Evolutionary conservation across 2,113 vertebrate species (phyloP), one percentile per base, ranked within the genome.

Genomic region (Montifringilla adamsi): DNA sequence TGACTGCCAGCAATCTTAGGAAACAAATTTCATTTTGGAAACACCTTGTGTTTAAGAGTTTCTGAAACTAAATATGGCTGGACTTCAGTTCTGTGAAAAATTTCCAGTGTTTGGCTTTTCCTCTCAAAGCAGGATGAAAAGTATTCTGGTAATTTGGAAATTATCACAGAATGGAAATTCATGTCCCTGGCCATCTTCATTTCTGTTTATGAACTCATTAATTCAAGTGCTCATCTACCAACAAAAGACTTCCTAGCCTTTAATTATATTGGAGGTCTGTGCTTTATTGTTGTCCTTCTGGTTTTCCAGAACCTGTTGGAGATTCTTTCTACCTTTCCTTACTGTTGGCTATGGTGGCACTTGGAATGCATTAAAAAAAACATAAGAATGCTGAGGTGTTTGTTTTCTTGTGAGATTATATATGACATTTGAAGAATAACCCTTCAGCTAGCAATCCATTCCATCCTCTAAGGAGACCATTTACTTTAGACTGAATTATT

Each of bases 61-160:
- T 89, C 86, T 97, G 91, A 87, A 94, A 95, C 26, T 52, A 90
- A 91, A 94, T 92, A 87, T 79, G 86, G 73, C 82, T 94, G 66
- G 56, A 81, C 62, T 91, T 94, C 27, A 86, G 68, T 78, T 87
- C 73, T 49, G 77, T 89, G 73, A 95, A 93, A 87, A 94, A 94
- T 94, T 96, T 94, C 73, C 92, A 89, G 49, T 46, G 93, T 75
- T 95, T 64, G 56, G 24, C 58, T 94, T 94, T 95, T 94, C 49
- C 10, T 92, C 22, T 17, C 49, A 64, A 89, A 72, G 78, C 52
- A 91, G 58, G 73, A 89, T 78, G 56, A 95, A 89, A 89, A 95
- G 75, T 89, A 87, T 94, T 96, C 84, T 78, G 66, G 69, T 78
- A 94, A 95, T 90, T 84, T 94, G 93, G 89, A 97, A 94, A 94